Conservation (phyloP, 2,888 invertebrate species). For the Sphinx pinastri region DNA sequence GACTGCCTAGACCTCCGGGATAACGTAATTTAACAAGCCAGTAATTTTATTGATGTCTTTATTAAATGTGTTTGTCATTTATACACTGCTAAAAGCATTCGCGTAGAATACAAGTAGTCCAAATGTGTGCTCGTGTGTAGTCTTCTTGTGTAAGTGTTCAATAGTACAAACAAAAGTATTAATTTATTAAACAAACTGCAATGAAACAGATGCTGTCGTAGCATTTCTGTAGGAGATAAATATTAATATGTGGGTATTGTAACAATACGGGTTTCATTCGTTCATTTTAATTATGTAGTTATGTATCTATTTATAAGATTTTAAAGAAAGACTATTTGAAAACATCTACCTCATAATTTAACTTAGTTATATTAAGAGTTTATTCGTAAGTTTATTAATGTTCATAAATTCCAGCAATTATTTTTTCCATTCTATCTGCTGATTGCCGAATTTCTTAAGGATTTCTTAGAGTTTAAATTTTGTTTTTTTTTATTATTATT, state of each 20-base stretch:
- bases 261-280: slow-evolving; percentile 58
- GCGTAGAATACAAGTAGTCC: neutral
- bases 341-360: slow-evolving; percentile 83
- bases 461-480: slow-evolving; percentile 80
- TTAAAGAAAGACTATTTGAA: slow-evolving; percentile 78
- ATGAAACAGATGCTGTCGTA: slow-evolving; percentile 23
- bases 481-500: slow-evolving; percentile 77
- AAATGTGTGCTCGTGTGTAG: slow-evolving; percentile 1
- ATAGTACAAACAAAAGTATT: neutral
- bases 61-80: neutral
- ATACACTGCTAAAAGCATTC: neutral
- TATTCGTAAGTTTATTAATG: slow-evolving; percentile 77
- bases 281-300: slow-evolving; percentile 58
- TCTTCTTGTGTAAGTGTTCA: slow-evolving; percentile 10
- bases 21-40: neutral
- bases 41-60: neutral
- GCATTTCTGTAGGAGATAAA: slow-evolving; percentile 24
- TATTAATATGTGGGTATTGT: slow-evolving; percentile 44
- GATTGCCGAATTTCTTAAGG: slow-evolving; percentile 67
- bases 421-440: slow-evolving; percentile 64
- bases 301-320: slow-evolving; percentile 69
- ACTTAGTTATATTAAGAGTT: slow-evolving; percentile 73
- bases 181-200: slow-evolving; percentile 16
- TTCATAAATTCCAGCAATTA: slow-evolving; percentile 75
- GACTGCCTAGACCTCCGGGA: too few relatives aligned